A percentile compares a stretch with the other conserved stretches of the same genome.
These are phyloP conservation scores for Leptodactylus fallax DNA, from an alignment of 2,797 vertebrate species.

Conservation along the genomic window DNA sequence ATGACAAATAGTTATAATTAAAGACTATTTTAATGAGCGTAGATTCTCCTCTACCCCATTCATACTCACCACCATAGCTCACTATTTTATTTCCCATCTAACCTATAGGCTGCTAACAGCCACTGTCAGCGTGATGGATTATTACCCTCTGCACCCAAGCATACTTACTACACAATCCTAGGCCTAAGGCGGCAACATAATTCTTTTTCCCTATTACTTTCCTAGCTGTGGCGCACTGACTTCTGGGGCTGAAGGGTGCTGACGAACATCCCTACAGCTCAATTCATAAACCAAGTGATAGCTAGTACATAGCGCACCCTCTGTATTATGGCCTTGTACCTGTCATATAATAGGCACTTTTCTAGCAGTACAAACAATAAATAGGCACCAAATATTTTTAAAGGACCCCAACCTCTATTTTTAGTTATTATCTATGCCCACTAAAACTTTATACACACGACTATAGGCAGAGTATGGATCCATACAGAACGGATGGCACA, in stretches of 20 bases:
- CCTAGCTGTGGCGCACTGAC: background rate
- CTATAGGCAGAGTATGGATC: no score
- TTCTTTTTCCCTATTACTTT: background rate
- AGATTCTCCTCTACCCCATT: background rate
- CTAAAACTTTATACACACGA: no score
- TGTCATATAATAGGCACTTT: background rate
- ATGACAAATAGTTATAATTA: conserved; percentile 23
- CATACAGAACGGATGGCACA: no score
- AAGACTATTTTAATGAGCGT: background rate
- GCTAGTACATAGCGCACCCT: background rate
- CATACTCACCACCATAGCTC: background rate
- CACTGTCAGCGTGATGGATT: conserved; percentile 16
- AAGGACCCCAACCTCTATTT: no score
- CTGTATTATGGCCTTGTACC: background rate
- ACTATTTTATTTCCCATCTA: background rate
- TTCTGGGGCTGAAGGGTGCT: background rate
- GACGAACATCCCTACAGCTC: background rate
- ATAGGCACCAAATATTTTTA: no score
- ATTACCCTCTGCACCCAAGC: background rate
- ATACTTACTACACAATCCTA: background rate
- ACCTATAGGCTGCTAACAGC: background rate
- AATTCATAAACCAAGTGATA: background rate
- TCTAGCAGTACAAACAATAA: background rate
- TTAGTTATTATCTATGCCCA: no score
- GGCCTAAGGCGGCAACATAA: background rate